phyloP scores from a whole-genome alignment of 2,888 invertebrate genomes.

The Nymphalis c-album region DNA sequence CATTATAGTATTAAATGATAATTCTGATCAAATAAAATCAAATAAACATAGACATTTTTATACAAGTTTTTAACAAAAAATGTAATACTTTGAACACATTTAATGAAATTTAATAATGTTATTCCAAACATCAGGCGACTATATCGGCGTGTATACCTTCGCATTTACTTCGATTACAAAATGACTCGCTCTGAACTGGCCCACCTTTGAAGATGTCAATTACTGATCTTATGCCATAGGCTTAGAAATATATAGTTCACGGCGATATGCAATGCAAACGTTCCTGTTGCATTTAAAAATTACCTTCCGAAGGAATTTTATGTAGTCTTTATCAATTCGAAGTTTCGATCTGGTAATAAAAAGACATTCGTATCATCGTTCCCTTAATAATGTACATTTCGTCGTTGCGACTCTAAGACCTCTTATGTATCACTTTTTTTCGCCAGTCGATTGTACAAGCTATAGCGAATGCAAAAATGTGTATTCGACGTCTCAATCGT shows the following conservation, averaged over 20 bases:
- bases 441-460: too few relatives aligned
- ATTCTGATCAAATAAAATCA: background rate
- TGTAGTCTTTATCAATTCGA: background rate
- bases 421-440: too few relatives aligned
- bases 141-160: background rate
- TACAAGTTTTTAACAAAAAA: background rate
- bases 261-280: constrained; percentile 17
- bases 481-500: too few relatives aligned
- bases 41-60: constrained; percentile 1
- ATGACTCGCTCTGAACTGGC: constrained; percentile 2
- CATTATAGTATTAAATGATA: constrained; percentile 1
- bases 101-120: too few relatives aligned
- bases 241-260: constrained; percentile 8
- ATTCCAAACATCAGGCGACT: background rate
- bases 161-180: background rate
- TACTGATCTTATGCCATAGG: constrained; percentile 25
- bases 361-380: background rate
- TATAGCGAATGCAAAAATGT: too few relatives aligned
- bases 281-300: constrained; percentile 31
- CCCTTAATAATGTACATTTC: background rate
- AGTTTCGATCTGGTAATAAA: background rate
- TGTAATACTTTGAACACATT: background rate
- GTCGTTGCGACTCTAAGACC: too few relatives aligned
- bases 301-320: background rate
- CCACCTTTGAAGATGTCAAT: constrained; percentile 31